Conservation (phyloP, 2,888 invertebrate species). For the Drosophila paramelanica region DNA sequence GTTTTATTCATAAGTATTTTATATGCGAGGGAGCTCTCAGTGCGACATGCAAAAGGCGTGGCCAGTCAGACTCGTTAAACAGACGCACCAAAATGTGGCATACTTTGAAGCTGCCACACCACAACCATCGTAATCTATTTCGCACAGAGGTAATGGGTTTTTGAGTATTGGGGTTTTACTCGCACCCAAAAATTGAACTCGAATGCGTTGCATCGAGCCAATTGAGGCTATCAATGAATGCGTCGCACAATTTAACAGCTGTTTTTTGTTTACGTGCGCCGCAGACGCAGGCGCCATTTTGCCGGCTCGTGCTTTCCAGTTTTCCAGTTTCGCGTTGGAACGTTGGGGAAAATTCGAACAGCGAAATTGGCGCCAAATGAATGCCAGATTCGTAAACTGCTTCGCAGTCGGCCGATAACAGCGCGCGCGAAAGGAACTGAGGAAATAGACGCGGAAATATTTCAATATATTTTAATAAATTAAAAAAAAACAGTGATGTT, state of each 20-base stretch:
- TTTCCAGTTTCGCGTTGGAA: slow-evolving; percentile 63
- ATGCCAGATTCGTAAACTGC: slow-evolving; percentile 10
- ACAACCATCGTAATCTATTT: slow-evolving; percentile 5
- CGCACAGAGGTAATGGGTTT: slow-evolving; percentile 6
- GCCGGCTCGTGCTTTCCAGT: slow-evolving; percentile 48
- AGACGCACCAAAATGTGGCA: slow-evolving; percentile 13
- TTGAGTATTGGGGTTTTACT: background rate
- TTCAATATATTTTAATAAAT: background rate
- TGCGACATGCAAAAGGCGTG: slow-evolving; percentile 62
- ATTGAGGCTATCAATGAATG: slow-evolving; percentile 20
- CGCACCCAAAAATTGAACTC: too few relatives aligned
- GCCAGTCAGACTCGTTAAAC: slow-evolving; percentile 24
- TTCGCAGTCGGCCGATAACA: slow-evolving; percentile 52
- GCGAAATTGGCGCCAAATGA: slow-evolving; percentile 68
- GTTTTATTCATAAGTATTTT: slow-evolving; percentile 21
- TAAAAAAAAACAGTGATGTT: background rate
- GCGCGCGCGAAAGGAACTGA: slow-evolving; percentile 53
- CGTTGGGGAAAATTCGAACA: slow-evolving; percentile 54
- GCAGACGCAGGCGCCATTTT: slow-evolving; percentile 59
- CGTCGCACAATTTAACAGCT: slow-evolving; percentile 47
- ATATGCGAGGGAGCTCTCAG: slow-evolving; percentile 28
- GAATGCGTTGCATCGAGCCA: background rate
- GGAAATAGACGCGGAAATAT: slow-evolving; percentile 22
- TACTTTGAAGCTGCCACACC: slow-evolving; percentile 20
- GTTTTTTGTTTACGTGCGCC: slow-evolving; percentile 61